Conservation (phyloP, 2,113 vertebrate species). For the Ramphastos sulfuratus region DNA sequence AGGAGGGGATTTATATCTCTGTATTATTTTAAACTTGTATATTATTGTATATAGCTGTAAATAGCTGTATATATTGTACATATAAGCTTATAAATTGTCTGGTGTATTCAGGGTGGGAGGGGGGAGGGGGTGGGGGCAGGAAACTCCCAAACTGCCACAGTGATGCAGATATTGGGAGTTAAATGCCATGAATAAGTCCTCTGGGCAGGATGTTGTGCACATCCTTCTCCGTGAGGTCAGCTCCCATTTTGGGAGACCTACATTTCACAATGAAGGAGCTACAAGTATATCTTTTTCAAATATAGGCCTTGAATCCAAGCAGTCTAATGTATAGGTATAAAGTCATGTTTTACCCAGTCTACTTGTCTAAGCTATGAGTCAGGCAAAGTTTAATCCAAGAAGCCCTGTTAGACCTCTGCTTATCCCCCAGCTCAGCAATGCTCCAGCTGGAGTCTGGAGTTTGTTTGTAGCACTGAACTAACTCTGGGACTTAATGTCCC, state of each 20-base stretch:
- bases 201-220: neutral
- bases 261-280: neutral
- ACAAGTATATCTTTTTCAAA: neutral
- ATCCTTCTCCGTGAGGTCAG: accelerated
- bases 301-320: neutral
- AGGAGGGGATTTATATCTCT: no score
- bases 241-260: neutral
- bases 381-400: neutral
- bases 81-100: no score
- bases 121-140: no score
- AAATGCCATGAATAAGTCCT: neutral
- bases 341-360: neutral
- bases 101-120: no score
- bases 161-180: neutral
- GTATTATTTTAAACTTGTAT: no score
- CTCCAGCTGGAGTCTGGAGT: neutral
- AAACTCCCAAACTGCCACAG: no score
- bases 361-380: neutral
- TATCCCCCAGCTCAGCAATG: neutral
- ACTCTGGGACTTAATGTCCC: neutral
- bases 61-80: no score
- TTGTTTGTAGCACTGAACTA: neutral
- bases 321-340: neutral
- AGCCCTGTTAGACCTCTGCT: neutral
- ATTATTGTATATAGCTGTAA: no score